Base-by-base conservation (phyloP, 2,797 vertebrate genomes). In the Ctenosaura bakeri region DNA sequence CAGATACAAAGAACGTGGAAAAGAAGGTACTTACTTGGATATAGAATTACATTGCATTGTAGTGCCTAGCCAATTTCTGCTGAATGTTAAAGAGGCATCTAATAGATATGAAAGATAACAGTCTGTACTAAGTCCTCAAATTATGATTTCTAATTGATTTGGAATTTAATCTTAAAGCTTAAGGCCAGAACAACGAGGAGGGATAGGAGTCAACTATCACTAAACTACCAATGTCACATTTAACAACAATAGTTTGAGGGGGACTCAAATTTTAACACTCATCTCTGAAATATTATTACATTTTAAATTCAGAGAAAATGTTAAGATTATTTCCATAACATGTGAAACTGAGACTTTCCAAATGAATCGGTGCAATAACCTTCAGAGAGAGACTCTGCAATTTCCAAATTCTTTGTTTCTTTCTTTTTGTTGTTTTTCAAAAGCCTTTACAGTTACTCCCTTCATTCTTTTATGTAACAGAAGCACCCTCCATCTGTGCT, bases 401-500 rank as follows among this genome's bases (percentile, higher is more conserved):
- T 74, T 90, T 90, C 32, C 0, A 0, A 83, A 62, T 1, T 64
- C 20, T 29, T 84, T 80, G 87, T 52, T 56, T 52, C 88, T 4
- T 90, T 90, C 42, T 69, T 83, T 42, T 1, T 8, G n/a, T 74
- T 74, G 9, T 66, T 83, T 24, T 0, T 0, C 16, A 4, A 73
- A 85, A 86, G 38, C 0, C 83, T 93, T 91, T 77, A 54, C 77
- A 29, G 6, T 24, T 74, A 9, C 3, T 59, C 88, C n/a, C 0
- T 16, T 42, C 8, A 83, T 6, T 85, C 88, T 35, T 93, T 91
- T 50, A 16, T 32, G 14, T 54, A 69, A 32, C 86, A 83, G 0
- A 76, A 87, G 10, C 26, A 42, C 0, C 35, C 29, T 52, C 29
- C 42, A 77, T 50, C 66, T 90, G 13, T 90, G 24, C 86, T 92